Conservation (phyloP, 1,140 invertebrate species). For the Cyrtorhinus lividipennis region DNA sequence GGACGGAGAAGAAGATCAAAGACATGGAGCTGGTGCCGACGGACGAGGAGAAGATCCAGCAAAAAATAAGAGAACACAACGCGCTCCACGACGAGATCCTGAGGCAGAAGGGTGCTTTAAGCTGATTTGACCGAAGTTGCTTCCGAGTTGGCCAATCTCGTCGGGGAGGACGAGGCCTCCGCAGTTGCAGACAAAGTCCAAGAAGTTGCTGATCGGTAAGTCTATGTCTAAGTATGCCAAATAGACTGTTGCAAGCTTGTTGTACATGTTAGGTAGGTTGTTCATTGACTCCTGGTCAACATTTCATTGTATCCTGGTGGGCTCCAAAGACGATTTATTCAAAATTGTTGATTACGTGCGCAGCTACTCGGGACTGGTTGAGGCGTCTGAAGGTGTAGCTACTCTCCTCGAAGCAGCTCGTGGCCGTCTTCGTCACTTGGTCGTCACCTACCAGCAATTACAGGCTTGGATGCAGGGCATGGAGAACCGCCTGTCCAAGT, state of each 20-base stretch:
- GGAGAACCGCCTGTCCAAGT: slow-evolving; percentile 64
- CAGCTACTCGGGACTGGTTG: slow-evolving; percentile 65
- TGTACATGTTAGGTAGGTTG: no score
- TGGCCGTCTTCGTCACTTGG: slow-evolving; percentile 71
- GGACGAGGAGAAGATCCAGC: slow-evolving; percentile 84
- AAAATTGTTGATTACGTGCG: no score
- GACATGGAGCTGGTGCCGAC: slow-evolving; percentile 80
- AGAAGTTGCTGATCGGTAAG: slow-evolving; percentile 69
- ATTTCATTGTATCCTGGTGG: no score
- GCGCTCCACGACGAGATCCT: slow-evolving; percentile 74
- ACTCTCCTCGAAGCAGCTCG: slow-evolving; percentile 61
- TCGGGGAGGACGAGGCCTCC: slow-evolving; percentile 82
- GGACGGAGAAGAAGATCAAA: slow-evolving; percentile 71
- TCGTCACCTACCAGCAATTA: slow-evolving; percentile 81
- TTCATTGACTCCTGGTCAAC: no score
- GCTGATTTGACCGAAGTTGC: slow-evolving; percentile 76
- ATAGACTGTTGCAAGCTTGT: no score
- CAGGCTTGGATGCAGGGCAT: slow-evolving; percentile 85
- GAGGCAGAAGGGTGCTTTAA: slow-evolving; percentile 69
- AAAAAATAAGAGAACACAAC: slow-evolving; percentile 70
- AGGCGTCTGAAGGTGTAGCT: slow-evolving; percentile 67
- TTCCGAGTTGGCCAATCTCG: slow-evolving; percentile 71
- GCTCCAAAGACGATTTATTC: no score
- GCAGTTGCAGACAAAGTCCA: slow-evolving; percentile 71
- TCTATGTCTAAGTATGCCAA: no score